These are phyloP conservation scores for Pleuronectes platessa DNA, from an alignment of 2,113 vertebrate species.

Conservation along the genomic window DNA sequence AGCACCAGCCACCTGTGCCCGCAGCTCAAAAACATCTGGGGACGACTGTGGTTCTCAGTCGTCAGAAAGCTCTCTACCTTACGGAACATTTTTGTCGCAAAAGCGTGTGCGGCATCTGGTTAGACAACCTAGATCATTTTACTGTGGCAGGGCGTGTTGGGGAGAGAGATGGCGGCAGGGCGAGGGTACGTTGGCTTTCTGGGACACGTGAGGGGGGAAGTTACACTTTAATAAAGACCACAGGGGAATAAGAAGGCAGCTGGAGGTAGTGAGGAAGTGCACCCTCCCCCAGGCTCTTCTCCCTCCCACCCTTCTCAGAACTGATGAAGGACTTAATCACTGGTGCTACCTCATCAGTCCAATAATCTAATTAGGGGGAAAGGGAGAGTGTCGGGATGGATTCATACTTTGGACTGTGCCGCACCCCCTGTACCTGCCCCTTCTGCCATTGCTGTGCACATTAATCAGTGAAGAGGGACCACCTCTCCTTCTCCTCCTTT, in stretches of 20 bases:
- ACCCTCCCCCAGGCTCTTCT: constrained; percentile 16
- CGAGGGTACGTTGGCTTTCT: too few species aligned
- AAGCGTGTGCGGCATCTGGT: too few species aligned
- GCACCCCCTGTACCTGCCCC: constrained; percentile 59
- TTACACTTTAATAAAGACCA: not conserved
- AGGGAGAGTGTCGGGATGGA: constrained; percentile 67
- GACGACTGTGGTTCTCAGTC: too few species aligned
- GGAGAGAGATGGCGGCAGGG: too few species aligned
- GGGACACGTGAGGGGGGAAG: too few species aligned
- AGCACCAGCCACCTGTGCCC: too few species aligned
- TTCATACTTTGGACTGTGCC: constrained; percentile 52
- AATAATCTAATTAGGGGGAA: constrained; percentile 75
- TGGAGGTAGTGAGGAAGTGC: constrained; percentile 25
- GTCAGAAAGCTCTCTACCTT: too few species aligned
- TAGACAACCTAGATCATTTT: too few species aligned
- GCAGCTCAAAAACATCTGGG: too few species aligned
- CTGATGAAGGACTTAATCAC: constrained; percentile 76
- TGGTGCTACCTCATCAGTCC: constrained; percentile 78
- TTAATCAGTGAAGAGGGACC: constrained; percentile 65
- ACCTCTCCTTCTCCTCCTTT: constrained; percentile 32
- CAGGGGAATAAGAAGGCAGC: constrained; percentile 18
- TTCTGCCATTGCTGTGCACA: constrained; percentile 45
- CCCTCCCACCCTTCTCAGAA: constrained; percentile 54
- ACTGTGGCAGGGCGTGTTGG: too few species aligned
- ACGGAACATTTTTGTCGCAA: too few species aligned